Percentiles rank a stretch among this genome's conserved stretches.
phyloP scores from a whole-genome alignment of 1,140 invertebrate species.

The Hormaphis cornu region DNA sequence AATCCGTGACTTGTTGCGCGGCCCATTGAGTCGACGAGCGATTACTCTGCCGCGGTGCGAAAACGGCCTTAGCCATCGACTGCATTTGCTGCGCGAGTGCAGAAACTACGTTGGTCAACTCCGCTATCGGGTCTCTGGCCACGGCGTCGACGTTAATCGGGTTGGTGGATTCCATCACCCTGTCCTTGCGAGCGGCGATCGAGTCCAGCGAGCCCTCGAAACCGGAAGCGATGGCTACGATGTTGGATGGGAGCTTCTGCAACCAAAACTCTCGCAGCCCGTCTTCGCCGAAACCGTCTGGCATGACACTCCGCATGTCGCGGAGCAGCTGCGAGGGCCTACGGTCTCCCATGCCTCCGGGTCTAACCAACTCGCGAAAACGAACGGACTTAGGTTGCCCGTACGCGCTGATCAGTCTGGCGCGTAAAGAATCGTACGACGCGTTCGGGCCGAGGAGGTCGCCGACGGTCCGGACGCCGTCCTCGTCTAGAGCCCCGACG shows the following conservation, averaged over 20 bases:
- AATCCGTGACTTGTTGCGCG: background rate
- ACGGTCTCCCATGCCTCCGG: background rate
- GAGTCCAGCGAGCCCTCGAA: too few relatives aligned
- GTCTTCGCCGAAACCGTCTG: background rate
- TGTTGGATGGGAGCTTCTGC: background rate
- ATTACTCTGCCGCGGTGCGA: background rate
- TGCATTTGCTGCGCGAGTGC: too few relatives aligned
- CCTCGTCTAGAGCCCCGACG: too few relatives aligned
- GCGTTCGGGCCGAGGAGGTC: background rate
- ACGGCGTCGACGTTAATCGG: background rate
- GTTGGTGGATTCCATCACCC: background rate
- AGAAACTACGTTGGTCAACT: background rate
- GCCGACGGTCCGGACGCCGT: background rate
- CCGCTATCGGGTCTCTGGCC: background rate
- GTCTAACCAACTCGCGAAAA: background rate
- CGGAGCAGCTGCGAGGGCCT: background rate
- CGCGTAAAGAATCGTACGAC: background rate
- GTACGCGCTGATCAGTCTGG: background rate
- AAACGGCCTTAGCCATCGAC: background rate
- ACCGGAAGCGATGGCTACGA: background rate
- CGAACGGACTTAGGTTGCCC: background rate
- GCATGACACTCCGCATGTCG: background rate
- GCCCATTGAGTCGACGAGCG: background rate
- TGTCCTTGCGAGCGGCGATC: background rate
- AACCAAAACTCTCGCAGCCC: background rate